Percentiles rank a stretch among this genome's conserved stretches.
phyloP scores from a whole-genome alignment of 2,888 invertebrate genomes.

The Rhamnusium bicolor region DNA sequence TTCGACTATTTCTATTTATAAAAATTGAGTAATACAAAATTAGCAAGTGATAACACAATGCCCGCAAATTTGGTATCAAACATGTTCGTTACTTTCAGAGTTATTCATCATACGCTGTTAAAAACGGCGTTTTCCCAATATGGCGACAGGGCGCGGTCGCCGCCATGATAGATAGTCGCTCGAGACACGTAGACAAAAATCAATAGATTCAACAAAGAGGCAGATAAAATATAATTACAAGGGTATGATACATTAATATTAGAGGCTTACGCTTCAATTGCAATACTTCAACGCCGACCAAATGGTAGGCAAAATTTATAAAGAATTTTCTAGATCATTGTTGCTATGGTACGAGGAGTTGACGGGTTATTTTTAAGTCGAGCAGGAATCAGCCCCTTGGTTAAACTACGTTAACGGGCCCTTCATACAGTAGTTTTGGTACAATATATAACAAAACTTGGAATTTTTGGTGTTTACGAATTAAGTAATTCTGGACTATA shows the following conservation, averaged over 20 bases:
- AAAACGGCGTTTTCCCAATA: constrained; percentile 30
- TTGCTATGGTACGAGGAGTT: constrained; percentile 24
- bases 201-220: constrained; percentile 27
- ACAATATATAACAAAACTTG: constrained; percentile 6
- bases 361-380: constrained; percentile 19
- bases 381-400: constrained; percentile 25
- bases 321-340: constrained; percentile 31
- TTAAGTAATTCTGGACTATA: constrained; percentile 21
- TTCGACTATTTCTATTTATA: background rate
- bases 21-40: constrained; percentile 7
- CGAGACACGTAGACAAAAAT: constrained; percentile 31
- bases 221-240: constrained; percentile 21
- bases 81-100: constrained; percentile 37
- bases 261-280: constrained; percentile 28
- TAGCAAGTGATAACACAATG: constrained; percentile 14
- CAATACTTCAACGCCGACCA: constrained; percentile 20
- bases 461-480: constrained; percentile 13
- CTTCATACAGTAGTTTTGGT: constrained; percentile 10
- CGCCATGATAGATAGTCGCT: constrained; percentile 34
- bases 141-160: constrained; percentile 40
- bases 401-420: constrained; percentile 15
- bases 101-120: constrained; percentile 23
- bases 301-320: constrained; percentile 23
- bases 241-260: constrained; percentile 26
- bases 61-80: constrained; percentile 27